A percentile compares a stretch with the other conserved stretches of the same genome.
phyloP scores from a whole-genome alignment of 2,797 vertebrate species.

The Acanthopagrus latus region DNA sequence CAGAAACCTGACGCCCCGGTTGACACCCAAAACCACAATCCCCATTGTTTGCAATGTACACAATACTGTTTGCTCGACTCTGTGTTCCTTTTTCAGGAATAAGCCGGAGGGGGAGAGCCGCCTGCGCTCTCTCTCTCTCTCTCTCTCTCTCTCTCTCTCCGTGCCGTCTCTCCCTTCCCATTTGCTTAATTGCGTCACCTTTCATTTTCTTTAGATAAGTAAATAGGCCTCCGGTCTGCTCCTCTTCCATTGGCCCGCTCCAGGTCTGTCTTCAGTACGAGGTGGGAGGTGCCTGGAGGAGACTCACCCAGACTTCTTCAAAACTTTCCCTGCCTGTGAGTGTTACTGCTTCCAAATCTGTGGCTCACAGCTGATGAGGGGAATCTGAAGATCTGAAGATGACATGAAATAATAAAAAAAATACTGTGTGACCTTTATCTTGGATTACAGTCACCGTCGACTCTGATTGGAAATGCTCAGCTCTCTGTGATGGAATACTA shows the following conservation, averaged over 20 bases:
- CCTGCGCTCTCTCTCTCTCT: conserved; percentile 43
- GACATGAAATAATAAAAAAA: not conserved
- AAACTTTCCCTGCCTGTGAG: conserved; percentile 57
- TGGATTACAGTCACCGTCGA: conserved; percentile 39
- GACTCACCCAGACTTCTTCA: conserved; percentile 87
- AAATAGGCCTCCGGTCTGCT: conserved; percentile 59
- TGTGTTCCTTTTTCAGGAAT: conserved; percentile 58
- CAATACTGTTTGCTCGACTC: conserved; percentile 71
- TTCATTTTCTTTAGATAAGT: conserved; percentile 76
- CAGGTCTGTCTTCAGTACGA: conserved; percentile 74
- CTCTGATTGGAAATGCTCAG: conserved; percentile 18
- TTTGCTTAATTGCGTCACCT: conserved; percentile 73
- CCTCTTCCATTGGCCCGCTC: conserved; percentile 70
- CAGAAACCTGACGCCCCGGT: conserved; percentile 50
- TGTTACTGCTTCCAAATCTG: conserved; percentile 50
- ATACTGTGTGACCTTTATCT: conserved; percentile 8
- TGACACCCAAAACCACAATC: conserved; percentile 53
- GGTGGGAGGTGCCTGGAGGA: conserved; percentile 83
- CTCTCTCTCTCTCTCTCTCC: no score
- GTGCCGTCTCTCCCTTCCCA: conserved; percentile 48
- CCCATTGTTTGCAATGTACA: conserved; percentile 68
- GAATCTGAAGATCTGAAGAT: conserved; percentile 25
- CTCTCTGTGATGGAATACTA: conserved; percentile 31
- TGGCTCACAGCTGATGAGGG: conserved; percentile 17
- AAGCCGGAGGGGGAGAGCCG: conserved; percentile 54